phyloP scores from a whole-genome alignment of 2,888 invertebrate species.

The Temnothorax ravouxi region DNA sequence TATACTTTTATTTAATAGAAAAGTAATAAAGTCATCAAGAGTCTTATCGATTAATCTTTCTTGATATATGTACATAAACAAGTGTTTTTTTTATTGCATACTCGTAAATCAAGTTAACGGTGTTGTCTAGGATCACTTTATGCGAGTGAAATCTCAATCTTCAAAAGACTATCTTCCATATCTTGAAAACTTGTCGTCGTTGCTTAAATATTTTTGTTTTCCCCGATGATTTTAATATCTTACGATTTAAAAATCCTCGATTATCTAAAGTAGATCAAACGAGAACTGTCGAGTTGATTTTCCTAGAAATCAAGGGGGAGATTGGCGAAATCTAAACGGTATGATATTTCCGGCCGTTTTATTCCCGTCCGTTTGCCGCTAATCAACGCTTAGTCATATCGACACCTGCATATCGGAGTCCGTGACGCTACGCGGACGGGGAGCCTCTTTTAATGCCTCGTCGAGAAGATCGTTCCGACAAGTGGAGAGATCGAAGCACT shows the following conservation, averaged over 20 bases:
- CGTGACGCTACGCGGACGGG: constrained; percentile 62
- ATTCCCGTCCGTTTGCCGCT: constrained; percentile 52
- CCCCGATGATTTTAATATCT: background rate
- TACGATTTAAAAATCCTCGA: background rate
- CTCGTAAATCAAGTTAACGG: constrained; percentile 38
- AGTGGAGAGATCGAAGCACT: constrained; percentile 49
- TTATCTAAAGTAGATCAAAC: constrained; percentile 21
- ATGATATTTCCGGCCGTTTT: constrained; percentile 58
- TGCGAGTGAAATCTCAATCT: background rate
- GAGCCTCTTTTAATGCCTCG: constrained; percentile 45
- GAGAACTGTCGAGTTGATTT: constrained; percentile 20
- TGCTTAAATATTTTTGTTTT: background rate
- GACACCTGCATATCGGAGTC: constrained; percentile 62
- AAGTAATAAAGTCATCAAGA: constrained; percentile 57
- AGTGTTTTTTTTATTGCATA: background rate
- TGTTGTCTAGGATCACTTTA: too few species aligned
- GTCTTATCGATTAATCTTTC: constrained; percentile 7
- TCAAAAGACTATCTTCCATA: background rate
- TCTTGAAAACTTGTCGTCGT: background rate
- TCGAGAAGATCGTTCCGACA: constrained; percentile 61
- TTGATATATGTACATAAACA: background rate
- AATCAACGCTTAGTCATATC: constrained; percentile 72
- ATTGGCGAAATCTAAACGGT: constrained; percentile 39
- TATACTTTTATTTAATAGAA: constrained; percentile 70
- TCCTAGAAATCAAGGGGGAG: constrained; percentile 14